Conservation (phyloP, 1,140 invertebrate genomes). For the Rhagoletis zephyria region DNA sequence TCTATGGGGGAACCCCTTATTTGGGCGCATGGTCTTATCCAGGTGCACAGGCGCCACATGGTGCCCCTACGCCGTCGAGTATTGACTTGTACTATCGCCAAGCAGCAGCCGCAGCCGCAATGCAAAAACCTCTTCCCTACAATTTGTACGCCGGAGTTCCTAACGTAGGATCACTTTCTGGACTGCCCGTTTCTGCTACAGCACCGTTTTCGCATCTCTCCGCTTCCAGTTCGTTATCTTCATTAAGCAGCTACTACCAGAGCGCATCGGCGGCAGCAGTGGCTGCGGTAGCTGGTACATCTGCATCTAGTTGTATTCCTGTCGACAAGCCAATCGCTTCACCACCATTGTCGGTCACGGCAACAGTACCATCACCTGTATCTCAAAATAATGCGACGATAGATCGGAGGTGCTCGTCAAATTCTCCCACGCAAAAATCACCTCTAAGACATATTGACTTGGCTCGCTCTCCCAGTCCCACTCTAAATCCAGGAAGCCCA, state of each 20-base stretch:
- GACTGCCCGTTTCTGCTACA: slow-evolving; percentile 60
- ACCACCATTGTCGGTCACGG: slow-evolving; percentile 26
- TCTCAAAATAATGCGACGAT: not conserved
- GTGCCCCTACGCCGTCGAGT: slow-evolving; percentile 78
- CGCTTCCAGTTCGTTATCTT: slow-evolving; percentile 72
- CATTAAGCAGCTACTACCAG: slow-evolving; percentile 72
- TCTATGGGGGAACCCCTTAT: slow-evolving; percentile 85
- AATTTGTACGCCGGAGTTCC: slow-evolving; percentile 74
- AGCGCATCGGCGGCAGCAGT: slow-evolving; percentile 66
- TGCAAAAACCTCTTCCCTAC: slow-evolving; percentile 91
- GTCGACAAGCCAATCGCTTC: slow-evolving; percentile 37
- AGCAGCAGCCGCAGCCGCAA: slow-evolving; percentile 79
- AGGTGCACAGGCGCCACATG: slow-evolving; percentile 70
- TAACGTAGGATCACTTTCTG: slow-evolving; percentile 62
- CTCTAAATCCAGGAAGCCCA: slow-evolving; percentile 72
- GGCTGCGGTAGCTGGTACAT: slow-evolving; percentile 53
- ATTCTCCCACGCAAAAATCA: slow-evolving; percentile 25
- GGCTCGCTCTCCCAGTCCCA: slow-evolving; percentile 71
- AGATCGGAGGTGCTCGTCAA: not conserved
- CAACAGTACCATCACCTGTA: slow-evolving; percentile 41
- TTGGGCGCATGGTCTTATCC: slow-evolving; percentile 78
- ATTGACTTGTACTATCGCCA: slow-evolving; percentile 87
- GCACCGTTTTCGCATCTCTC: slow-evolving; percentile 71
- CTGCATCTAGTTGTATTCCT: not conserved
- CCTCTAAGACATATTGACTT: slow-evolving; percentile 42